These are phyloP conservation scores for Panorpa germanica DNA, from an alignment of 2,888 invertebrate genomes.

Conservation along the genomic window DNA sequence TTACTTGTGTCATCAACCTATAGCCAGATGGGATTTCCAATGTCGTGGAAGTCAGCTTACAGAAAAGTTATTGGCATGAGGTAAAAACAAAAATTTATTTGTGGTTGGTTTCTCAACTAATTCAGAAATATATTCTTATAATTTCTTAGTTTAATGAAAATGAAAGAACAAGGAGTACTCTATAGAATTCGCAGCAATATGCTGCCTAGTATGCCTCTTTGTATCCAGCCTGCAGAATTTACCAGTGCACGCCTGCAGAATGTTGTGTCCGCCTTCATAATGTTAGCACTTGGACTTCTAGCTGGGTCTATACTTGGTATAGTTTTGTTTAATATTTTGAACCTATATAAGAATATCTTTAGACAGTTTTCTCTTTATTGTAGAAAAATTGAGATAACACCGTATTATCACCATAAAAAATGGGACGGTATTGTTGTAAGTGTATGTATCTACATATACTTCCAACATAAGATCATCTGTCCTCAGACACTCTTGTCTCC, in stretches of 20 bases:
- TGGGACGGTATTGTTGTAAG: too few relatives aligned
- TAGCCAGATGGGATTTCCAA: conserved; percentile 35
- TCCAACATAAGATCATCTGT: too few relatives aligned
- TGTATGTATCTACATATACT: too few relatives aligned
- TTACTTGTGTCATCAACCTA: conserved; percentile 33
- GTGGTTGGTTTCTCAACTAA: conserved; percentile 4
- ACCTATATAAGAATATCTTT: too few relatives aligned
- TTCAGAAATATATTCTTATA: conserved; percentile 8
- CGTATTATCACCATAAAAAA: too few relatives aligned
- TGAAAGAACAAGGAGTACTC: conserved; percentile 22
- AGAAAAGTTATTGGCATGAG: conserved; percentile 34
- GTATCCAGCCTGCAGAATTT: conserved; percentile 30
- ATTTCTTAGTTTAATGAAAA: conserved; percentile 21
- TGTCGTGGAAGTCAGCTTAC: conserved; percentile 34
- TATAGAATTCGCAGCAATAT: conserved; percentile 19
- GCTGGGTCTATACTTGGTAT: conserved; percentile 17
- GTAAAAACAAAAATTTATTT: conserved; percentile 17
- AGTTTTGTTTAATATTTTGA: too few relatives aligned
- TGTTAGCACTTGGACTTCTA: conserved; percentile 26
- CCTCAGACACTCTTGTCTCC: too few relatives aligned
- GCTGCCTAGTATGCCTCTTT: conserved; percentile 31
- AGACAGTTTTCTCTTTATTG: too few relatives aligned
- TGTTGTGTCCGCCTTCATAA: conserved; percentile 33
- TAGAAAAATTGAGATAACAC: too few relatives aligned
- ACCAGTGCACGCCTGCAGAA: conserved; percentile 37